These are phyloP conservation scores for Orchesellides sinensis DNA, from an alignment of 2,888 invertebrate genomes.

Conservation along the genomic window DNA sequence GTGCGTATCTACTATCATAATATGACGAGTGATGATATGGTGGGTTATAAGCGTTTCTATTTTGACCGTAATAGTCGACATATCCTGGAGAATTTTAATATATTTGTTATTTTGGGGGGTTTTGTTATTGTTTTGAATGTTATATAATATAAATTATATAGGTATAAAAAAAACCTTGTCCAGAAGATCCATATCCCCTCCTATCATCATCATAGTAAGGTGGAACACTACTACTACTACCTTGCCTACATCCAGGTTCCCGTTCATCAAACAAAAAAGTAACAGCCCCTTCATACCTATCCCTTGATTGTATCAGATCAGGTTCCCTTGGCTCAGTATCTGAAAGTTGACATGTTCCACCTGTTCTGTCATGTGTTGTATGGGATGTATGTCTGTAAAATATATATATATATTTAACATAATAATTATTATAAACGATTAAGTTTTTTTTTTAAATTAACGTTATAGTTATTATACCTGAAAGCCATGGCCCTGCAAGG, in stretches of 20 bases:
- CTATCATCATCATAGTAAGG: slow-evolving; percentile 10
- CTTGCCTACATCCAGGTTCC: slow-evolving; percentile 20
- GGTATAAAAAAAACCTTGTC: no score
- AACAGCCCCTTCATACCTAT: slow-evolving; percentile 68
- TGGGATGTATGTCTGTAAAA: slow-evolving; percentile 58
- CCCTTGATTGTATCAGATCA: slow-evolving; percentile 67
- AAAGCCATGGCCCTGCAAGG: slow-evolving; percentile 67
- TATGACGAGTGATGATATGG: slow-evolving; percentile 15
- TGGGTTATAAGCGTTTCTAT: slow-evolving; percentile 4
- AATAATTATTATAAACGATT: no score
- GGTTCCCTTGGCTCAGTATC: slow-evolving; percentile 54
- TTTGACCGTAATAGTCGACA: slow-evolving; percentile 10
- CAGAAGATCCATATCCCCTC: no score
- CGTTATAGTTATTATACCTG: slow-evolving; percentile 33
- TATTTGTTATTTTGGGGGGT: neutral
- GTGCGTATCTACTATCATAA: neutral
- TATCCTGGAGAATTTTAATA: neutral
- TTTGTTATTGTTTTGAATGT: no score
- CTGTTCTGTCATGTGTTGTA: slow-evolving; percentile 31
- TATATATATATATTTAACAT: neutral
- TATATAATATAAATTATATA: no score
- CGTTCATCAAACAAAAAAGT: slow-evolving; percentile 62
- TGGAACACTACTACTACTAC: neutral
- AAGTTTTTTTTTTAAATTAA: neutral
- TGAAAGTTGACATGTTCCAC: slow-evolving; percentile 68